Base-by-base conservation (phyloP, 2,888 invertebrate genomes). In the Antheraea assamensis region DNA sequence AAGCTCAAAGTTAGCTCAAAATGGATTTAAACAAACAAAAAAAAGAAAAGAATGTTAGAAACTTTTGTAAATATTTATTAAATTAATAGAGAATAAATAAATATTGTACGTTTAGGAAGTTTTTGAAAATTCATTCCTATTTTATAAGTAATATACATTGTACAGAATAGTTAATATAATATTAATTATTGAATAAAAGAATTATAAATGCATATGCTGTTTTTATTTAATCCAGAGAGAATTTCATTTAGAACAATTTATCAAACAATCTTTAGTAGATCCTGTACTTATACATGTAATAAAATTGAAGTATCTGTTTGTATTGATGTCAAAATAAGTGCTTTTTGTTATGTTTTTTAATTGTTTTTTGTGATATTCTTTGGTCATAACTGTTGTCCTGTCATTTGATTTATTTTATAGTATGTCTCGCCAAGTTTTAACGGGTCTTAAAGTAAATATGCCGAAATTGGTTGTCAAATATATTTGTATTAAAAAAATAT, bases 1-100 rank as follows among this genome's bases (percentile, higher is more conserved):
- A 92, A 93, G 93, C 93, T 93, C 93, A 94, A 94, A 94, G 90
- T 88, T 85, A 93, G 94, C 94, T 94, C 94, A 94, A 94, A 91
- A 91, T 76, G 72, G 75, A 79, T 80, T 77, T 79, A 77, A 82
- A 80, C 80, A n/a, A n/a, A n/a, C n/a, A n/a, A 78, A 78, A 76
- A 75, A 2, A 80, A 81, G 78, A 77, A 76, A 75, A 58, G 10
- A 76, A 75, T 78, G 74, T 80, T 78, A 76, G 78, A 75, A 79
- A 80, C 75, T 78, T 84, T 87, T 92, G 91, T 92, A 91, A 86
- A 92, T 92, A 91, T 84, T 81, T 83, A 78, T 82, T 82, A 84
- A 82, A 81, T 81, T 74, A 80, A 81, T 85, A 85, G 84, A 81
- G 73, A 74, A 75, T 74, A 74, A 66, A 42, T 42, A 42, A 42